phyloP scores from a whole-genome alignment of 2,113 vertebrate genomes.

The Pelmatolapia mariae region DNA sequence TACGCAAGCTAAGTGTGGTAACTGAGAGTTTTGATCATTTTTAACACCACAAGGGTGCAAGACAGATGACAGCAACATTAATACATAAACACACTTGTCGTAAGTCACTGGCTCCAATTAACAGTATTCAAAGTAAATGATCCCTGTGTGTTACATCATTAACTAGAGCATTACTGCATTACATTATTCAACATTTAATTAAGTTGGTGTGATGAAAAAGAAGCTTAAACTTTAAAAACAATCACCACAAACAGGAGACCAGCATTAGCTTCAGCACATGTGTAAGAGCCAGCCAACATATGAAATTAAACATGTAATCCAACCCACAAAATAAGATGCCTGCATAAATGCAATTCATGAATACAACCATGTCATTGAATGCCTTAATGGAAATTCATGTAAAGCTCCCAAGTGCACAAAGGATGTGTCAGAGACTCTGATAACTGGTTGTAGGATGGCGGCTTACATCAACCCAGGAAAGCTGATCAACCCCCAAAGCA shows the following conservation, averaged over 20 bases:
- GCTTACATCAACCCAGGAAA: neutral
- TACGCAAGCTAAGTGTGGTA: neutral
- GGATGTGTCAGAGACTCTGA: neutral
- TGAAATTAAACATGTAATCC: neutral
- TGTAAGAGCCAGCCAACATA: neutral
- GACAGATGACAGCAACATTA: neutral
- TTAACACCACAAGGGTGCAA: neutral
- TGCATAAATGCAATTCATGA: conserved; percentile 6
- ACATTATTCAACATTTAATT: neutral
- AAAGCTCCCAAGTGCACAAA: neutral
- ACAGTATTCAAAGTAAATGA: neutral
- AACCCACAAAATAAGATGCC: conserved; percentile 20
- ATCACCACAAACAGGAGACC: neutral
- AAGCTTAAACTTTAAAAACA: neutral
- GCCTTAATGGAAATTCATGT: neutral
- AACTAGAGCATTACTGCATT: neutral
- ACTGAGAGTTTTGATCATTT: neutral
- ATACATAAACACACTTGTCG: neutral
- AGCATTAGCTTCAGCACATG: neutral
- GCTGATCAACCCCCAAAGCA: neutral
- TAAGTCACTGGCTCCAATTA: neutral
- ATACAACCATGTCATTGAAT: neutral
- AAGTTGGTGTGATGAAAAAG: neutral
- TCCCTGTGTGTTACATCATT: neutral
- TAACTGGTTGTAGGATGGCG: neutral